Evolutionary conservation across 2,888 invertebrate species (phyloP).

Genomic region (Drosophila cracens): DNA sequence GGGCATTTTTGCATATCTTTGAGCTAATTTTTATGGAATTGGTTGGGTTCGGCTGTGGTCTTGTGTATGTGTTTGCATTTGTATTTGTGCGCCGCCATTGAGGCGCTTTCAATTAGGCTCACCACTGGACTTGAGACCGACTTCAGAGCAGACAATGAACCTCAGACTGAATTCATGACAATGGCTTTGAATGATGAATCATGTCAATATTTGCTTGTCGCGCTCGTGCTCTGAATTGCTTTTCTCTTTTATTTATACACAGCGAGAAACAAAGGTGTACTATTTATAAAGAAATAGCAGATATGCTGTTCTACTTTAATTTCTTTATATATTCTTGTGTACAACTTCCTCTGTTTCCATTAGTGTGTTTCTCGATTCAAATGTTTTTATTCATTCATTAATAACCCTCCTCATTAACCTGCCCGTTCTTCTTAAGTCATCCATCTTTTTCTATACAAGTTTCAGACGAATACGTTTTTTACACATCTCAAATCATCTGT

Average conservation of each 20-base stretch:
- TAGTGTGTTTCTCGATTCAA: not conserved
- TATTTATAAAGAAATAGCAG: conserved; percentile 28
- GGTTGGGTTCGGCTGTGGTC: conserved; percentile 32
- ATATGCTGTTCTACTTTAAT: not conserved
- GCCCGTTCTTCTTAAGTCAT: conserved; percentile 11
- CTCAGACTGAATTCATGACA: conserved; percentile 49
- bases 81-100: conserved; percentile 36
- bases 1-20: conserved; percentile 63
- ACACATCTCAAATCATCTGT: conserved; percentile 21
- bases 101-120: conserved; percentile 70
- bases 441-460: conserved; percentile 2
- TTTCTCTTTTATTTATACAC: conserved; percentile 40
- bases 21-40: conserved; percentile 72
- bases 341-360: conserved; percentile 14
- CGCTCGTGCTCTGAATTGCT: conserved; percentile 71
- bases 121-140: conserved; percentile 52
- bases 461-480: conserved; percentile 2
- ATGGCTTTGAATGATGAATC: conserved; percentile 60
- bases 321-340: not conserved
- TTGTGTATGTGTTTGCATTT: not conserved
- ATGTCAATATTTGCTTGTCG: conserved; percentile 56
- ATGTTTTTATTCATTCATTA: conserved; percentile 13
- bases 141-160: conserved; percentile 62
- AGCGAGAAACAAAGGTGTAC: conserved; percentile 14
- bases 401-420: conserved; percentile 6